Evolutionary conservation across 1,140 invertebrate genomes (phyloP), one percentile per base, ranked within the genome.

Genomic region (Conopomorpha cramerella): DNA sequence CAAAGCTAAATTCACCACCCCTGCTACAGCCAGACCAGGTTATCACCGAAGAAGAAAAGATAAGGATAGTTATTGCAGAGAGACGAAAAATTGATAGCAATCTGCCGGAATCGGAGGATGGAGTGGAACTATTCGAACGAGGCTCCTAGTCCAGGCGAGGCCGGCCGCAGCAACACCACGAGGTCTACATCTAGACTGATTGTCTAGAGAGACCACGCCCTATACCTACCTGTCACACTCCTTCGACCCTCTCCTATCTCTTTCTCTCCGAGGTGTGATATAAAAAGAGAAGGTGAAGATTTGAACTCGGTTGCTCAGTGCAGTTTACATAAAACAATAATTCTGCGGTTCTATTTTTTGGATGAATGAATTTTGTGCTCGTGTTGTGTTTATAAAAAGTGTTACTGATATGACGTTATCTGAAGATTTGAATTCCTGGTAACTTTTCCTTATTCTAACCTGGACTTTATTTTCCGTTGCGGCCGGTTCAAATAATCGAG

Each of bases 21-120:
- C 65, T 67, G 30, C 31, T 16, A 13, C 23, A 25, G 2, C 23
- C 27, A 2, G 57, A 70, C 27, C 51, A 49, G 23, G 40, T 55
- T 2, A 65, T 71, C 34, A 72, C 49, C 28, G 73, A 77, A 41
- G 70, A 74, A 46, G 73, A 79, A 34, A 76, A 66, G 31, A 73
- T 77, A 46, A 55, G 71, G 38, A 77, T 74, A 46, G 72, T 77
- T 3, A 79, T 77, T 54, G 73, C 73, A 2, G 73, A 79, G 44
- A 62, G 77, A 41, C n/a, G n/a, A n/a, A n/a, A n/a, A n/a, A n/a
- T n/a, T n/a, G n/a, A n/a, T n/a, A n/a, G n/a, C n/a, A n/a, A n/a
- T n/a, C n/a, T n/a, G 41, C 65, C 72, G 1, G 71, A 76, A 27
- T 43, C 52, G n/a, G 66, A 67, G 15, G 70, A 74, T n/a, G 46